Evolutionary conservation across 2,797 vertebrate species (phyloP).

Genomic region (Bryconaethiops microstoma): DNA sequence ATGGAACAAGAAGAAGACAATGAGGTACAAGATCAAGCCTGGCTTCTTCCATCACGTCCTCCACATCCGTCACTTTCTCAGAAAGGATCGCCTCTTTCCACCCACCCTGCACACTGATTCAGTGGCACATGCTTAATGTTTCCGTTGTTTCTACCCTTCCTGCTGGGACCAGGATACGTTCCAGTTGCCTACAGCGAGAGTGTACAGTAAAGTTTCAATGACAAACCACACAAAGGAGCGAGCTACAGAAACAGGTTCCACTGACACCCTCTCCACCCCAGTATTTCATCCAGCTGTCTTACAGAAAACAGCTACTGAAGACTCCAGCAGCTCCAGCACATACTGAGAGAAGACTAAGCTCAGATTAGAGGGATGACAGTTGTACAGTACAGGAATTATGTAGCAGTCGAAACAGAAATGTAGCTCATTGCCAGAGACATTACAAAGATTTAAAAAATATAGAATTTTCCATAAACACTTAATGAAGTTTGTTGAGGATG

Average conservation of each 20-base stretch:
- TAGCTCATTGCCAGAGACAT: not conserved
- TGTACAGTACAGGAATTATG: not conserved
- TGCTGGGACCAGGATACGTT: constrained; percentile 45
- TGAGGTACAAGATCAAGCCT: constrained; percentile 20
- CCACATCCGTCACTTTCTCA: constrained; percentile 12
- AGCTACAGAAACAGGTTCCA: constrained; percentile 43
- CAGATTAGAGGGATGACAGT: constrained; percentile 25
- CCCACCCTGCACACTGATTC: constrained; percentile 31
- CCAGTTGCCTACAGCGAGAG: constrained; percentile 41
- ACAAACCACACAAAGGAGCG: constrained; percentile 47
- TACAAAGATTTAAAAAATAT: not conserved
- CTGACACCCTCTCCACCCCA: constrained; percentile 39
- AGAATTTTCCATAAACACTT: not conserved
- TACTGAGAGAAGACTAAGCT: constrained; percentile 16
- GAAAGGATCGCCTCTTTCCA: constrained; percentile 25
- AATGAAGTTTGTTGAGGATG: not conserved
- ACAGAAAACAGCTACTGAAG: constrained; percentile 1
- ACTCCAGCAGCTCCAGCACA: constrained; percentile 22
- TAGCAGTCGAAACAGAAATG: not conserved
- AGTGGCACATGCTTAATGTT: constrained; percentile 36
- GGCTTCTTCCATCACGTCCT: constrained; percentile 13
- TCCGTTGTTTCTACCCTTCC: constrained; percentile 37
- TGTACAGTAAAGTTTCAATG: constrained; percentile 42
- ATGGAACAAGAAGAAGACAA: constrained; percentile 18
- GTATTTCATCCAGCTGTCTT: constrained; percentile 44